Evolutionary conservation across 2,888 invertebrate genomes (phyloP).

Genomic region (Sinopyrophorus schimmeli): DNA sequence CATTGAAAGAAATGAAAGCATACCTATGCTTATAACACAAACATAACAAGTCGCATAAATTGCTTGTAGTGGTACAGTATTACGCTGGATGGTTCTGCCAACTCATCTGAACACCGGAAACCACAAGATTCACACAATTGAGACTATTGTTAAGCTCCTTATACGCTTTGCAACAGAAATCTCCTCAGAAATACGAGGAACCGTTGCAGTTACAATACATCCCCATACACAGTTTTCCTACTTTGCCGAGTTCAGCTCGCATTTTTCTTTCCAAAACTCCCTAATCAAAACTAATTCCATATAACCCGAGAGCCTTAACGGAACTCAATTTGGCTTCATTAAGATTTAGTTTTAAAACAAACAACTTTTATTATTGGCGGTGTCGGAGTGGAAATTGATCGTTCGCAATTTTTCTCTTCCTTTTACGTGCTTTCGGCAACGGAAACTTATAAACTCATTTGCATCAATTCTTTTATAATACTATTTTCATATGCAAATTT

Average conservation of each 20-base stretch:
- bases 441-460: too few species aligned
- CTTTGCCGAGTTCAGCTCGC: too few species aligned
- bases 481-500: not conserved
- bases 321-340: too few species aligned
- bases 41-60: slow-evolving; percentile 16
- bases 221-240: slow-evolving; percentile 28
- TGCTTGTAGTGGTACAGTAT: slow-evolving; percentile 10
- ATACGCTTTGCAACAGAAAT: slow-evolving; percentile 43
- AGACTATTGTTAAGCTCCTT: slow-evolving; percentile 48
- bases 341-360: too few species aligned
- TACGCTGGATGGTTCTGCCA: slow-evolving; percentile 30
- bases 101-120: slow-evolving; percentile 35
- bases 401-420: too few species aligned
- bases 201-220: slow-evolving; percentile 31
- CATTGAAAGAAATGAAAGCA: slow-evolving; percentile 6
- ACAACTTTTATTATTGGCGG: too few species aligned
- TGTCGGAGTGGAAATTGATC: too few species aligned
- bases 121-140: slow-evolving; percentile 49
- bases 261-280: too few species aligned
- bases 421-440: too few species aligned
- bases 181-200: slow-evolving; percentile 14
- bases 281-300: too few species aligned
- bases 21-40: slow-evolving; percentile 7
- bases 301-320: too few species aligned
- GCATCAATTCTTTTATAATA: not conserved